Evolutionary conservation across 2,113 vertebrate species (phyloP), one percentile per base, ranked within the genome.

Genomic region (Peromyscus leucopus): DNA sequence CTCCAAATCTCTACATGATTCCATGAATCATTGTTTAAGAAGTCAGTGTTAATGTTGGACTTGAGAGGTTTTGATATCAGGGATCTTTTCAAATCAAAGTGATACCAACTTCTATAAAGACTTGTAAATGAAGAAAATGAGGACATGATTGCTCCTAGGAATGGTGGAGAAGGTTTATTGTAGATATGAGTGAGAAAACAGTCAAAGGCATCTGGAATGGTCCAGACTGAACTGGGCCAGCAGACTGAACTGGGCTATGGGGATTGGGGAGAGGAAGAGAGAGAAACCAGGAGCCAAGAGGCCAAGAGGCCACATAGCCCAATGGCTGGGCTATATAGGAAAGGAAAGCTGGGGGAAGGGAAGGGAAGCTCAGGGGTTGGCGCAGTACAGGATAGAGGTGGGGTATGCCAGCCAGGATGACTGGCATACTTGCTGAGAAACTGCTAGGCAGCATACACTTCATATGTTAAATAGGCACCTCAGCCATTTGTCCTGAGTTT

Each of bases 11-110:
- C 75, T 63, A 13, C 48, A 59, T 59, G 82, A 55, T 39, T 36
- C 63, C 93, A 16, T 93, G 71, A 46, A 82, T 90, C 63, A 79
- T 57, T 72, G 33, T 55, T 91, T 91, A 76, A 96, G 33, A 97
- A 84, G 63, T 84, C 55, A 67, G 74, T 5, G 36, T 90, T 72
- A 71, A 57, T 74, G 55, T 65, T 79, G 93, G 72, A 65, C 31
- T 79, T 57, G 59, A 16, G 46, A n/a, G 36, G 2, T 39, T 93
- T 91, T 51, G 83, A 46, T 42, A 48, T 90, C 65, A 59, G 12
- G 55, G 46, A 39, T 93, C 42, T 89, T 92, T 76, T 92, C 75
- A 95, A 57, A 51, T 89, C 31, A 51, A 65, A 83, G 78, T n/a
- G 90, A 39, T 22, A 51, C 19, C 61, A 57, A 72, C 21, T 87